Conservation (phyloP, 2,113 vertebrate genomes). For the Oncorhynchus masou region DNA sequence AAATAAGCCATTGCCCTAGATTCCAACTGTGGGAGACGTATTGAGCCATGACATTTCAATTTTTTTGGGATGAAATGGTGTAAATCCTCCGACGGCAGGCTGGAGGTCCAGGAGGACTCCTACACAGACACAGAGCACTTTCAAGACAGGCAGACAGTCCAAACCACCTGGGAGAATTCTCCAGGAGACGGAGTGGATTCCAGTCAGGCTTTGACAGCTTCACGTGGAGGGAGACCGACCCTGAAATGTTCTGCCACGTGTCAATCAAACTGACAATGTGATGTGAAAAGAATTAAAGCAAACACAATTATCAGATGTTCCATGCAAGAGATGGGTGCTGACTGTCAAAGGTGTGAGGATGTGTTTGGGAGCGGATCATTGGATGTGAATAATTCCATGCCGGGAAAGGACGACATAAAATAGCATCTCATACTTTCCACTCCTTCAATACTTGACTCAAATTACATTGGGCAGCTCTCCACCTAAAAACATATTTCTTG, state of each 20-base stretch:
- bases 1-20: constrained; percentile 70
- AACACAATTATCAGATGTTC: constrained; percentile 19
- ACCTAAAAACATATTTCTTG: too few relatives aligned
- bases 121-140: constrained; percentile 66
- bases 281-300: constrained; percentile 72
- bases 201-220: constrained; percentile 72
- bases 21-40: constrained; percentile 69
- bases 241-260: constrained; percentile 78
- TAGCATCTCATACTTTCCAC: neutral
- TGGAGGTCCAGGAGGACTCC: constrained; percentile 63
- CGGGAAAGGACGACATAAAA: neutral
- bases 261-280: constrained; percentile 74
- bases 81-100: constrained; percentile 68
- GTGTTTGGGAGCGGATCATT: neutral
- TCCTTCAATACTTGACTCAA: too few relatives aligned
- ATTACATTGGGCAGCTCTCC: too few relatives aligned
- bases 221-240: constrained; percentile 70
- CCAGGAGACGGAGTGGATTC: constrained; percentile 62
- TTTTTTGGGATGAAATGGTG: constrained; percentile 71
- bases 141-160: constrained; percentile 73
- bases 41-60: constrained; percentile 69
- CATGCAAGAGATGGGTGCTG: constrained; percentile 4
- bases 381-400: neutral
- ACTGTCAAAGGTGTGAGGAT: constrained; percentile 9
- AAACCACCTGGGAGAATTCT: constrained; percentile 66